Evolutionary conservation across 2,113 vertebrate genomes (phyloP).

Genomic region (Peromyscus polionotus): DNA sequence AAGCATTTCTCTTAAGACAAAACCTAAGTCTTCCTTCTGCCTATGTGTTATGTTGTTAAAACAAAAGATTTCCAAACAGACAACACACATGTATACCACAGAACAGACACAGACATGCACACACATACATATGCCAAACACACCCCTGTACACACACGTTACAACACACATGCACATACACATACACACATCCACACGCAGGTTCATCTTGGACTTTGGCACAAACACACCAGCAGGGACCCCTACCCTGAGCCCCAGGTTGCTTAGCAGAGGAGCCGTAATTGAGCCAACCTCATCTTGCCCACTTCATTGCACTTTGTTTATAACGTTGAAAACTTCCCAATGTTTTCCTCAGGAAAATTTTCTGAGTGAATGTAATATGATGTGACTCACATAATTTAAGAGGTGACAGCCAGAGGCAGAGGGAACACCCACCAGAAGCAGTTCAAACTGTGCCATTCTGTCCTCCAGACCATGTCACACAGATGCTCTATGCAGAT

Average conservation of each 20-base stretch:
- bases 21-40: neutral
- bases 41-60: accelerated
- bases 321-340: neutral
- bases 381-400: neutral
- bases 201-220: too few species aligned
- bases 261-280: accelerated
- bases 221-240: accelerated
- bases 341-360: neutral
- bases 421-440: neutral
- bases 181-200: neutral
- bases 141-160: too few species aligned
- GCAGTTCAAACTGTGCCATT: too few species aligned
- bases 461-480: too few species aligned
- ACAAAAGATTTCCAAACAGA: neutral
- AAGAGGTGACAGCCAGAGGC: neutral
- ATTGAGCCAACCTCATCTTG: neutral
- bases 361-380: neutral
- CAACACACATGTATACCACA: neutral
- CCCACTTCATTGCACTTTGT: neutral
- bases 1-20: neutral
- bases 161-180: neutral
- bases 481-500: neutral
- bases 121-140: neutral
- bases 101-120: too few species aligned
- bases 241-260: neutral